These are phyloP conservation scores for Hippocampus guttulatus DNA, from an alignment of 2,113 vertebrate genomes.

Conservation along the genomic window DNA sequence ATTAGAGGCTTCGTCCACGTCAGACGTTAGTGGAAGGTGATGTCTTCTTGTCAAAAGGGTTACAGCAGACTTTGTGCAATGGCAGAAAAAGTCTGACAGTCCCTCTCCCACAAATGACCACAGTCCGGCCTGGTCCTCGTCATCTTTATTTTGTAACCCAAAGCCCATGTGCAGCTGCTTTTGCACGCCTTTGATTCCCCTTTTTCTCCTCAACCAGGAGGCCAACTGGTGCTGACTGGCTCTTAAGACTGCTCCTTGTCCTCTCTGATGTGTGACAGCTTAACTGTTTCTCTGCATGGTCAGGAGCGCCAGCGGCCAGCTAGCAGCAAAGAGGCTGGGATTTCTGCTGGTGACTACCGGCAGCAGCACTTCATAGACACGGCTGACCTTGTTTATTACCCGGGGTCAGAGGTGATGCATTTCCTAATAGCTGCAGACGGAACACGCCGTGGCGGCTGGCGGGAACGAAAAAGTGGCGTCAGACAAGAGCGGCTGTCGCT, in stretches of 20 bases:
- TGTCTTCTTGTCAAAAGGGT: conserved; percentile 60
- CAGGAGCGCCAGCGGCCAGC: conserved; percentile 54
- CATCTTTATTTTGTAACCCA: conserved; percentile 63
- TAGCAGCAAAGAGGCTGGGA: conserved; percentile 62
- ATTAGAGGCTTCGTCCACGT: conserved; percentile 38
- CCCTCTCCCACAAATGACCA: conserved; percentile 62
- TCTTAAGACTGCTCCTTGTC: conserved; percentile 56
- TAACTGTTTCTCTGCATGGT: conserved; percentile 66
- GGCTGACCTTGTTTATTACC: conserved; percentile 70
- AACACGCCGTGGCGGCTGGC: conserved; percentile 42
- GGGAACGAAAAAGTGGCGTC: conserved; percentile 38
- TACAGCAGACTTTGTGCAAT: conserved; percentile 46
- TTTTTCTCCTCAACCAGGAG: conserved; percentile 58
- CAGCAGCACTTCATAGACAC: conserved; percentile 59
- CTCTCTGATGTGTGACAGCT: conserved; percentile 70
- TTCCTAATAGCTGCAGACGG: conserved; percentile 57
- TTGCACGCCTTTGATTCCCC: conserved; percentile 58
- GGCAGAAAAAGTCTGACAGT: conserved; percentile 53
- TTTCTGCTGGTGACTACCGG: conserved; percentile 57
- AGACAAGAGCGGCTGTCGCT: conserved; percentile 42
- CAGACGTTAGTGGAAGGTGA: conserved; percentile 55
- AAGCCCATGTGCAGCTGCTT: conserved; percentile 71
- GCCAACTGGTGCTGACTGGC: conserved; percentile 58
- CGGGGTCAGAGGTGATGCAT: conserved; percentile 58
- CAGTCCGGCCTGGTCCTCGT: conserved; percentile 67